Conservation (phyloP, 2,797 vertebrate genomes). For the Argyrosomus regius region DNA sequence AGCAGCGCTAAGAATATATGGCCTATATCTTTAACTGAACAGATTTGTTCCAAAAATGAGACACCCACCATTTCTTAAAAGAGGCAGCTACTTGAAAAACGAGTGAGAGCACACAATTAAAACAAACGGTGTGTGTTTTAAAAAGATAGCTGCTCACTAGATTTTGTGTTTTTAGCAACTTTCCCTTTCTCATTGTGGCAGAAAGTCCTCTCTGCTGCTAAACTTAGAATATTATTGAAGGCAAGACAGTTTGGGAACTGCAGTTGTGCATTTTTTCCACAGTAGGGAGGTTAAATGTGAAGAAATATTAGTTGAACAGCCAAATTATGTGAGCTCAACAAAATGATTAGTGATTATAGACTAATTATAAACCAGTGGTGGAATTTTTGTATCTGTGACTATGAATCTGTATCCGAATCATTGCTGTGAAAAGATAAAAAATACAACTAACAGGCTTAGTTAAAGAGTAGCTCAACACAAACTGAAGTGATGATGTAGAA, state of each 20-base stretch:
- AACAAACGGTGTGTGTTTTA: background rate
- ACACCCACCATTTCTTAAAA: conserved; percentile 2
- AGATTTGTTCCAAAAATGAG: conserved; percentile 54
- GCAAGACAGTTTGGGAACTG: background rate
- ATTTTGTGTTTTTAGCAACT: background rate
- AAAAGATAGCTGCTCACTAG: background rate
- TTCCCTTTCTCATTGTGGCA: background rate
- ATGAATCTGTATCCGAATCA: too few relatives aligned
- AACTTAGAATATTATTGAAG: background rate
- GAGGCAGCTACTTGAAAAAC: conserved; percentile 18
- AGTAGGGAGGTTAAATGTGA: background rate
- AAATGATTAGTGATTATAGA: background rate
- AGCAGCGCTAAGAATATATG: conserved; percentile 59
- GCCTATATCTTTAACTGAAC: conserved; percentile 51
- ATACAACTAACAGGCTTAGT: too few relatives aligned
- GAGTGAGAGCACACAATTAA: background rate
- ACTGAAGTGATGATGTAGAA: background rate
- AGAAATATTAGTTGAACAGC: background rate
- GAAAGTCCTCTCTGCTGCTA: background rate
- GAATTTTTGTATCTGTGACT: too few relatives aligned
- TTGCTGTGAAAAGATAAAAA: too few relatives aligned
- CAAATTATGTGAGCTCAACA: background rate
- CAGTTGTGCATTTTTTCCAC: background rate
- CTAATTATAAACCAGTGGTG: background rate
- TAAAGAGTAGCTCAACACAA: too few relatives aligned